Base-by-base conservation (phyloP, 64 coral and sea anemone species). In the Trachythela sp. region DNA sequence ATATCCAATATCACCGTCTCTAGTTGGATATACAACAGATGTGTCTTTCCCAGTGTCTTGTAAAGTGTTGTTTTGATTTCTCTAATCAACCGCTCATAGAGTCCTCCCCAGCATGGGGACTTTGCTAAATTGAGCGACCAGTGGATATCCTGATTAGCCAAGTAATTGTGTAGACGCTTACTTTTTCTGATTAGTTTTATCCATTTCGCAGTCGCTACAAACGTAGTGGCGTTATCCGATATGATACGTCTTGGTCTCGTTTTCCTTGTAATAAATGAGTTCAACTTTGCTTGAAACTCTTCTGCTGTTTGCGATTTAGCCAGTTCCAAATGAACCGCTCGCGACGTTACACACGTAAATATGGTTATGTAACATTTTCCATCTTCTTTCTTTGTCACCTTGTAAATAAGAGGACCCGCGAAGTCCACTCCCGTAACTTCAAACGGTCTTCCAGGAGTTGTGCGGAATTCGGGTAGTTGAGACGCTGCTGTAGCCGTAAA, bases 381-480 rank as follows among this genome's bases (percentile, higher is more conserved):
- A 41, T 84, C 43, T 84, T 88, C 91, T 40, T 88, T 92, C 91
- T 92, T 92, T 27, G 13, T 87, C 30, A 77, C 18, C 48, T 88
- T 92, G 48, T 56, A 92, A 24, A 56, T 24, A 20, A 92, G 83
- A 22, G 72, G 91, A 67, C 86, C 86, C 1, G 86, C 76, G 38
- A 92, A 92, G 58, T 92, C 86, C 50, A 92, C 24, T 31, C 91
- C 86, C 9, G 90, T 92, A 3, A n/a, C n/a, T n/a, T n/a, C n/a
- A n/a, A n/a, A n/a, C n/a, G n/a, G n/a, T n/a, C n/a, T n/a, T n/a
- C n/a, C 42, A 14, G 13, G 32, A 84, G 83, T 48, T 2, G 89
- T 91, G 59, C 75, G 86, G 45, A 90, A 93, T 52, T 39, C 75
- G 36, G 92, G 88, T 59, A 94, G 35, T 9, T 75, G 35, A 15